Evolutionary conservation across 2,888 invertebrate genomes (phyloP).

Genomic region (Microplitis manilae): DNA sequence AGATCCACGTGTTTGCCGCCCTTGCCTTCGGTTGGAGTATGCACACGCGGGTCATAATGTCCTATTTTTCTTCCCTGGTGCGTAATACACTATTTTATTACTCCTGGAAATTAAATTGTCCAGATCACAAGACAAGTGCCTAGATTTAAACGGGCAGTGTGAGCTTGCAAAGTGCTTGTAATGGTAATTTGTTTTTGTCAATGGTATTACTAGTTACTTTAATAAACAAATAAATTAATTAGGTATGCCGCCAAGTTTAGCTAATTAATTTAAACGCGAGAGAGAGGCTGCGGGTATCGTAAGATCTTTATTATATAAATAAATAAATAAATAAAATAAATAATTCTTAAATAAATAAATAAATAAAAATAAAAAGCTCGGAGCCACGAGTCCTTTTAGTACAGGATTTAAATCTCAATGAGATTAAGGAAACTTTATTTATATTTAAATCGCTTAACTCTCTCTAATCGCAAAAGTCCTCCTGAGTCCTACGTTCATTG

Average conservation of each 20-base stretch:
- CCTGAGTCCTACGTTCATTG: slow-evolving; percentile 50
- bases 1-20: too few relatives aligned
- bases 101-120: slow-evolving; percentile 2
- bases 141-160: slow-evolving; percentile 64
- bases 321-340: not conserved
- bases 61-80: too few relatives aligned
- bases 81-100: not conserved
- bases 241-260: slow-evolving; percentile 30
- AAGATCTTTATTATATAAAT: slow-evolving; percentile 26
- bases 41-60: too few relatives aligned
- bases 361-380: slow-evolving; percentile 55
- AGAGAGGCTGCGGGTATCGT: slow-evolving; percentile 24
- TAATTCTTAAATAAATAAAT: slow-evolving; percentile 42
- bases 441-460: slow-evolving; percentile 16
- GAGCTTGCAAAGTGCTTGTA: slow-evolving; percentile 60
- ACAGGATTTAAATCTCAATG: too few relatives aligned
- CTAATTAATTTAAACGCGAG: slow-evolving; percentile 24
- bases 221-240: slow-evolving; percentile 34
- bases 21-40: too few relatives aligned
- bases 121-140: slow-evolving; percentile 43
- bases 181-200: slow-evolving; percentile 32
- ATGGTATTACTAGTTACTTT: slow-evolving; percentile 15
- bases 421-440: not conserved
- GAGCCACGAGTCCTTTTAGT: slow-evolving; percentile 19
- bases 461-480: slow-evolving; percentile 44